phyloP scores from a whole-genome alignment of 2,888 invertebrate genomes.

The Philopedon plagiatum region DNA sequence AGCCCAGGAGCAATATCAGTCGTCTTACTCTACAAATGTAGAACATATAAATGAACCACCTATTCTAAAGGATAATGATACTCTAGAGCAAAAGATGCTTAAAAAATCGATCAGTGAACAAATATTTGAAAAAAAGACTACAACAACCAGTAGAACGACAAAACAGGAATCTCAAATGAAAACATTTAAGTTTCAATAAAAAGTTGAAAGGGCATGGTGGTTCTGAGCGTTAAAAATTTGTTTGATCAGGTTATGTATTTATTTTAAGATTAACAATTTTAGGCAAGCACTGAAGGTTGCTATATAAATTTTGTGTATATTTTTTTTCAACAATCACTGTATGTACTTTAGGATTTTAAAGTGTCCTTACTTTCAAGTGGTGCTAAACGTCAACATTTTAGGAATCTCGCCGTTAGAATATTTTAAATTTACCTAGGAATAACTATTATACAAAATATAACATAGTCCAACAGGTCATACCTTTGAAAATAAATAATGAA shows the following conservation, averaged over 20 bases:
- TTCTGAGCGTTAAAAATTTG: neutral
- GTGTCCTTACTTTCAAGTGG: slow-evolving; percentile 61
- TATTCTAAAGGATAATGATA: slow-evolving; percentile 70
- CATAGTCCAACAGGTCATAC: no score
- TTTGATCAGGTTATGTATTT: neutral
- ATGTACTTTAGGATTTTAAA: slow-evolving; percentile 49
- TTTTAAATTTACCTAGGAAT: neutral
- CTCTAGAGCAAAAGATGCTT: slow-evolving; percentile 77
- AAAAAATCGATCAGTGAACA: slow-evolving; percentile 80
- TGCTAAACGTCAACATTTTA: slow-evolving; percentile 54
- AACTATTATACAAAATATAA: neutral
- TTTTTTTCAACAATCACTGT: slow-evolving; percentile 2
- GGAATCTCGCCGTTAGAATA: neutral
- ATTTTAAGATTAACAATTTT: neutral
- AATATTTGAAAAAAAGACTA: slow-evolving; percentile 78
- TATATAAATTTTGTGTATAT: slow-evolving; percentile 1
- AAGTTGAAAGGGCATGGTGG: neutral
- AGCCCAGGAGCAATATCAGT: slow-evolving; percentile 59
- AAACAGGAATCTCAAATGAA: slow-evolving; percentile 67
- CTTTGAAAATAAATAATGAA: no score
- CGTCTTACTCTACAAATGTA: slow-evolving; percentile 62
- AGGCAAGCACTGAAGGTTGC: slow-evolving; percentile 1
- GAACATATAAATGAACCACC: slow-evolving; percentile 65
- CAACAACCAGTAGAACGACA: slow-evolving; percentile 73
- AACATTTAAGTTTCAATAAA: slow-evolving; percentile 64